Conservation (phyloP, 2,113 vertebrate genomes). For the Glaucomys volans region DNA sequence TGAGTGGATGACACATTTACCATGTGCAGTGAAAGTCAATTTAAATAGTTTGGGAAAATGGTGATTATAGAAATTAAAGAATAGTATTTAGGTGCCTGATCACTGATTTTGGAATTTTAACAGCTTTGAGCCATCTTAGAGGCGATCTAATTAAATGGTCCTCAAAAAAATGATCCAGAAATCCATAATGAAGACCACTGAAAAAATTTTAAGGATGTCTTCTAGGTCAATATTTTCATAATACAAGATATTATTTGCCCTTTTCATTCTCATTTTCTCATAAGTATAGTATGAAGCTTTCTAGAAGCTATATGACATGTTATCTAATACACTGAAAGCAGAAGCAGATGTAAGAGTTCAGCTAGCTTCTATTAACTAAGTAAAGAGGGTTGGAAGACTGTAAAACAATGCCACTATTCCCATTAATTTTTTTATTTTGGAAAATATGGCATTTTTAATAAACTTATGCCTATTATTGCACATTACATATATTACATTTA, state of each 20-base stretch:
- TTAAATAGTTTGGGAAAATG: background rate
- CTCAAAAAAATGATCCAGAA: background rate
- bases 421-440: background rate
- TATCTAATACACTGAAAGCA: background rate
- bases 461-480: too few species aligned
- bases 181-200: background rate
- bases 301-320: background rate
- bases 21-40: background rate
- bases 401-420: too few species aligned
- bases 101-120: background rate
- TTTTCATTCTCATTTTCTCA: too few species aligned
- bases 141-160: background rate
- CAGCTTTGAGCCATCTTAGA: background rate
- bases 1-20: background rate
- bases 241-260: background rate
- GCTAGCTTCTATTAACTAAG: background rate
- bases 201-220: background rate
- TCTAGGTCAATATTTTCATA: conserved; percentile 31
- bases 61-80: background rate
- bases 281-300: background rate
- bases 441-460: too few species aligned
- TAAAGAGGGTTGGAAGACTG: too few species aligned
- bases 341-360: conserved; percentile 1
- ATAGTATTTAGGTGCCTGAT: background rate
- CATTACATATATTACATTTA: too few species aligned